Percentiles rank a stretch among this genome's conserved stretches.
Conservation (phyloP, 1,140 invertebrate genomes). For the Trichonephila inaurata region DNA sequence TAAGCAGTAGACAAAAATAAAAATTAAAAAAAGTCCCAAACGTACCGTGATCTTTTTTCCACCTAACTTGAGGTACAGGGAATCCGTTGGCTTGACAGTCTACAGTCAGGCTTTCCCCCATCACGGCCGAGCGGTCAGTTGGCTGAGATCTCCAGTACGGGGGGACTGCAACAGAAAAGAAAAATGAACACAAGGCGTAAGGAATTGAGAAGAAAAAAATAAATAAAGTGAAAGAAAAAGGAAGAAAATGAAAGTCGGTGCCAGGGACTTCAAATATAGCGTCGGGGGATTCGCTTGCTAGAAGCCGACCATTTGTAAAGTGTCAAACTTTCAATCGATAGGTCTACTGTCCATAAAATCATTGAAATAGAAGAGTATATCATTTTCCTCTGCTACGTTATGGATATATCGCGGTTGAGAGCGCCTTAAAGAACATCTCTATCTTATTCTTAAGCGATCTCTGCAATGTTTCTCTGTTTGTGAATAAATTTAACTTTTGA, state of each 20-base stretch:
- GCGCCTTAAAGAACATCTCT: not conserved
- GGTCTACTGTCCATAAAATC: conserved; percentile 64
- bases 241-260: not conserved
- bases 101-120: conserved; percentile 77
- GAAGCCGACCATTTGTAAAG: conserved; percentile 73
- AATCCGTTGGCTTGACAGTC: conserved; percentile 79
- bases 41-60: conserved; percentile 78
- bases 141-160: conserved; percentile 82
- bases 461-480: too few species aligned
- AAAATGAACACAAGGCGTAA: conserved; percentile 56
- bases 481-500: not conserved
- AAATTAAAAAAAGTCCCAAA: not conserved
- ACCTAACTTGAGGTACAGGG: conserved; percentile 78
- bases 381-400: conserved; percentile 22
- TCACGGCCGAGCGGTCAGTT: conserved; percentile 78
- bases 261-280: conserved; percentile 21
- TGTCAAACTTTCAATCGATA: conserved; percentile 75
- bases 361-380: conserved; percentile 56
- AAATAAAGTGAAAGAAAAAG: conserved; percentile 16
- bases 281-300: conserved; percentile 61
- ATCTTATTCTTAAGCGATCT: not conserved
- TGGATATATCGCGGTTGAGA: conserved; percentile 45
- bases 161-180: conserved; percentile 79
- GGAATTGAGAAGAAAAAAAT: conserved; percentile 43
- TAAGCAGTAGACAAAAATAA: not conserved